Percentiles rank a stretch among this genome's conserved stretches.
Evolutionary conservation across 2,797 vertebrate species (phyloP).

Genomic region (Macroramphosus scolopax): DNA sequence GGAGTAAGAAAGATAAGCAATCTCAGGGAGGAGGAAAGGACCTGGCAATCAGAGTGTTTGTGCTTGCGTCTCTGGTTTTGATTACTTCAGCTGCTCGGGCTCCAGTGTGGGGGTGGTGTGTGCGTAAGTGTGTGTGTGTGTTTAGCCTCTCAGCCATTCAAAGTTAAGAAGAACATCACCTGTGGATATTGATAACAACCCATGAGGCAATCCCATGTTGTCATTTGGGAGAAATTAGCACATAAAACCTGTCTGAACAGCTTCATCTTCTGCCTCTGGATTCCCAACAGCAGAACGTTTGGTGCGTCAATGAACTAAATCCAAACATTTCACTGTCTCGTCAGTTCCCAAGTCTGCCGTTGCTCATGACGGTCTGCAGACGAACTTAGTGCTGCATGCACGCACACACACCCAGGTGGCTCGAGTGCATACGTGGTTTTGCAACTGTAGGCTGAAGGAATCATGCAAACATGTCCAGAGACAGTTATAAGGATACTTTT

Average conservation of each 20-base stretch:
- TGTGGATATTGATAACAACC: slow-evolving; percentile 14
- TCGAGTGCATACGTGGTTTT: no score
- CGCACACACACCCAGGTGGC: no score
- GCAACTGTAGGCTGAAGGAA: not conserved
- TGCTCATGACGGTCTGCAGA: slow-evolving; percentile 6
- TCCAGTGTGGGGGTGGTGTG: slow-evolving; percentile 1
- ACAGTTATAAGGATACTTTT: no score
- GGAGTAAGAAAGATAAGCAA: slow-evolving; percentile 48
- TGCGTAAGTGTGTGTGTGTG: no score
- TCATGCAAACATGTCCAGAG: slow-evolving; percentile 1
- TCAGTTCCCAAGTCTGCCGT: not conserved
- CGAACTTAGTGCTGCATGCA: not conserved
- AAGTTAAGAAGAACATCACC: slow-evolving; percentile 6
- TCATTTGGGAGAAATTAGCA: not conserved
- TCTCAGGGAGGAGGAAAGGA: slow-evolving; percentile 24
- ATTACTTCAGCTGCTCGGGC: slow-evolving; percentile 55
- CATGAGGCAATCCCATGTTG: not conserved
- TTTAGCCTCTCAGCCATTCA: slow-evolving; percentile 3
- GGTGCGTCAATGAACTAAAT: slow-evolving; percentile 16
- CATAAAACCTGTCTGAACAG: slow-evolving; percentile 3
- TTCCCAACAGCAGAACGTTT: slow-evolving; percentile 3
- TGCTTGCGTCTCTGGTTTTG: slow-evolving; percentile 61
- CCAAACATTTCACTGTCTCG: slow-evolving; percentile 1
- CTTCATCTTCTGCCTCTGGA: not conserved
- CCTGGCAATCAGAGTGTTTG: slow-evolving; percentile 32